Evolutionary conservation across 2,797 vertebrate genomes (phyloP), one percentile per base, ranked within the genome.

Genomic region (Rhinoraja longicauda): DNA sequence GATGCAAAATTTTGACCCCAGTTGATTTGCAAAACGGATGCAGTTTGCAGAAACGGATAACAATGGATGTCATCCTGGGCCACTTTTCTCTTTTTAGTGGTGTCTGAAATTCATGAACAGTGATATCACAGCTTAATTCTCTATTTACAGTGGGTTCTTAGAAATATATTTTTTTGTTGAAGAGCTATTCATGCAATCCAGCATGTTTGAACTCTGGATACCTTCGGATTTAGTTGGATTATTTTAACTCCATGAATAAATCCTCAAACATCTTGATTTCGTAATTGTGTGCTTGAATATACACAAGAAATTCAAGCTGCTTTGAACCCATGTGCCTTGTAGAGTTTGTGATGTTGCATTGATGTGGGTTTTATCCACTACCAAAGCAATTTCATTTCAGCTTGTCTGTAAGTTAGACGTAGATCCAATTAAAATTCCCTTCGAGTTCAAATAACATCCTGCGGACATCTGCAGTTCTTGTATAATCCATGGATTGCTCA

Each of bases 191-290:
- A 36, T 67, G 84, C 62, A 2, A 8, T 9, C 17, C 17, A 19
- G n/a, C 17, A 21, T 21, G 78, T 45, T 6, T 45, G 78, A 81
- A 45, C 78, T 81, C 78, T 45, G 15, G 29, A 29, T n/a, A 64
- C 59, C 15, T 32, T 15, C 32, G 82, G 26, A 62, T 64, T 64
- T 32, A 64, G 6, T 17, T 64, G 62, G 84, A 88, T 88, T 88
- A 88, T 64, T 88, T 88, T 36, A 88, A 62, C n/a, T 84, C 45
- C 53, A n/a, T 84, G 81, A 84, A 59, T 84, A 57, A 84, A 88
- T 67, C 84, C 59, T 36, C 84, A 88, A 36, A 88, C 84, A 88
- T 88, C n/a, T 88, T 88, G 84, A 36, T 29, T 7, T 36, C 64
- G 84, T 64, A 88, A 64, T 88, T 64, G n/a, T 88, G 32, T 88